A percentile compares a stretch with the other conserved stretches of the same genome.
Conservation (phyloP, 1,140 invertebrate species). For the Neodiprion pinetum region DNA sequence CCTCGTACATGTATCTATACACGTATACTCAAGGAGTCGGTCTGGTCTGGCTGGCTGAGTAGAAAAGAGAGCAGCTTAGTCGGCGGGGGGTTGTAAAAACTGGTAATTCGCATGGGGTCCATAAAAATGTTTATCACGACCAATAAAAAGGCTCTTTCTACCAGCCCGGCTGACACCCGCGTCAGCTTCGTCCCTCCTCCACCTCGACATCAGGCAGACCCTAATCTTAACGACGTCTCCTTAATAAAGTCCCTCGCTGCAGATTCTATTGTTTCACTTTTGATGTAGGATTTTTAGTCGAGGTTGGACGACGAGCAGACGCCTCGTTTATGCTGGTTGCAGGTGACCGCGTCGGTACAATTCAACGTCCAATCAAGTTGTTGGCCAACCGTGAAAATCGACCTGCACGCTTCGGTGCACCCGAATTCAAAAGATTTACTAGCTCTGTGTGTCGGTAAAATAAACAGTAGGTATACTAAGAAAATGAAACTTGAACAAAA, state of each 20-base stretch:
- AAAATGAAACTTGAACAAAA: too few species aligned
- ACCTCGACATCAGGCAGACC: constrained; percentile 31
- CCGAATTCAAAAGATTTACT: too few species aligned
- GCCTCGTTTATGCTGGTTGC: too few species aligned
- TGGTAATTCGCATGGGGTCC: constrained; percentile 55
- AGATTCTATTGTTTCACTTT: constrained; percentile 36
- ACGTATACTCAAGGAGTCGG: too few species aligned
- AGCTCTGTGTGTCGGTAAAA: too few species aligned
- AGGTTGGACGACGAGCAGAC: too few species aligned
- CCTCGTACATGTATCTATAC: too few species aligned
- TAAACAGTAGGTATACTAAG: too few species aligned
- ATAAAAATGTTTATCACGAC: constrained; percentile 60
- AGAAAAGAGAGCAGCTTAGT: background rate
- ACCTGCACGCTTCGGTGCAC: too few species aligned
- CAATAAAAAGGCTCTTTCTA: constrained; percentile 48
- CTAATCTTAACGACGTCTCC: constrained; percentile 50
- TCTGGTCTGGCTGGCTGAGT: background rate
- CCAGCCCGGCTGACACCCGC: constrained; percentile 10
- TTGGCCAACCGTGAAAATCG: too few species aligned
- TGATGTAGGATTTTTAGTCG: constrained; percentile 11
- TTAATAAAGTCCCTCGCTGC: constrained; percentile 42
- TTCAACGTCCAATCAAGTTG: too few species aligned
- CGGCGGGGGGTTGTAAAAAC: constrained; percentile 45
- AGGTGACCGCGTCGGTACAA: too few species aligned
- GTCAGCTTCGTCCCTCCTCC: background rate